Base-by-base conservation (phyloP, 2,113 vertebrate genomes). In the Semnornis frantzii region DNA sequence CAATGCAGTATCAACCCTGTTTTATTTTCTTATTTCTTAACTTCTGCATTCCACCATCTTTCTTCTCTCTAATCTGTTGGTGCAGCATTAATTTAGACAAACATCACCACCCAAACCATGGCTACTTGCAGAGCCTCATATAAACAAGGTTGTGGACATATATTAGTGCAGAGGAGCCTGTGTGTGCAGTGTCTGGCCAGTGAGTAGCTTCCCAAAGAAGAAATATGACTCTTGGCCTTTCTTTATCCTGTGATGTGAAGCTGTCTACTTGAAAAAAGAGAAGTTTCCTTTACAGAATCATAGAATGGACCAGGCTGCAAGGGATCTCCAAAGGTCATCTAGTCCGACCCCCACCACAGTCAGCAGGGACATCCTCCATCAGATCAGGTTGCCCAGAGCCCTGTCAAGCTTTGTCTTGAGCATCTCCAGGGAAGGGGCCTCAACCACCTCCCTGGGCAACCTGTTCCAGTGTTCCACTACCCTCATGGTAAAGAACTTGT, bases 11-110 rank as follows among this genome's bases (percentile, higher is more conserved):
- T 72, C 82, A 90, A 62, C 59, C 1, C 0, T 34, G 70, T 90
- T 94, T 87, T 86, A 79, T 94, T 95, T 94, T 86, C 91, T 69
- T 92, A 78, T 93, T 82, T 94, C 80, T 79, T 84, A 84, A 88
- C 57, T 92, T 82, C 23, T 90, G 70, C 87, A 86, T 94, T 92
- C 80, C 83, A 90, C 19, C 42, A 55, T 68, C 42, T 55, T 81
- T 39, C 44, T 75, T 44, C 65, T 73, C 73, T 57, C 63, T 48
- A 70, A 82, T 86, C 85, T 90, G 52, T 89, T 90, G 75, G 42
- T 76, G 37, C 7, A 73, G 71, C 1, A 14, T 62, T 96, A 79
- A 84, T 88, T 88, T 88, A 97, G 76, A 91, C 94, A 95, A 97
- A 93, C 76, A 87, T 15, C 8, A 7, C 70, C 87, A 63, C 85